These are phyloP conservation scores for Ptilodon capucinus DNA, from an alignment of 2,888 invertebrate genomes.

Conservation along the genomic window DNA sequence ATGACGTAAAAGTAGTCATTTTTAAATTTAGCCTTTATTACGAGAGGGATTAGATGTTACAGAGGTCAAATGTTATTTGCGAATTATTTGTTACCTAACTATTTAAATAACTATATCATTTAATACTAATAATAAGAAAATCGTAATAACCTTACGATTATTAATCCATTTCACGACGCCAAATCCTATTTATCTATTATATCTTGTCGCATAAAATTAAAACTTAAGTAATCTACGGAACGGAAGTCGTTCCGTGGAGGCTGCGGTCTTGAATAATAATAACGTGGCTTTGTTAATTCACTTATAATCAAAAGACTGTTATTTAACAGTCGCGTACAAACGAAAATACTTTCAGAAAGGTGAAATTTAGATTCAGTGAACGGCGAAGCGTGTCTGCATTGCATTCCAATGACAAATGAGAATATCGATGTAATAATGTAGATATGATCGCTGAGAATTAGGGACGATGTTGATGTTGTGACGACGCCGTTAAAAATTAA, in stretches of 20 bases:
- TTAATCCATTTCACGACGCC: background rate
- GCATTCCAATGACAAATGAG: constrained; percentile 53
- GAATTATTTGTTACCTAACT: too few species aligned
- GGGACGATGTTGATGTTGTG: constrained; percentile 43
- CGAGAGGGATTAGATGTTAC: too few species aligned
- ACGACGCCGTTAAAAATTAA: constrained; percentile 71
- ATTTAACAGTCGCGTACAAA: constrained; percentile 15
- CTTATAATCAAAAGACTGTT: constrained; percentile 42
- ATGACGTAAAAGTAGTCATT: too few species aligned
- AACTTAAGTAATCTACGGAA: constrained; percentile 44
- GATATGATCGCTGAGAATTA: constrained; percentile 67
- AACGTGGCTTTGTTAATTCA: constrained; percentile 37
- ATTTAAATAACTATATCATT: too few species aligned
- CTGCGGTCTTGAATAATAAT: constrained; percentile 45
- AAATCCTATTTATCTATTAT: constrained; percentile 3
- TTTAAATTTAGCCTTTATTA: too few species aligned
- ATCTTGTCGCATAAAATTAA: constrained; percentile 32
- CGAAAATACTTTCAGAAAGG: constrained; percentile 23
- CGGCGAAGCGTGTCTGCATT: constrained; percentile 31
- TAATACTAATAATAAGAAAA: too few species aligned
- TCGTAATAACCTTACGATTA: too few species aligned
- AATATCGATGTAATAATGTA: constrained; percentile 37
- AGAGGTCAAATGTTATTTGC: too few species aligned
- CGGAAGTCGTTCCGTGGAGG: constrained; percentile 16
- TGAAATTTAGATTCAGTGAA: constrained; percentile 24